Percentiles rank a stretch among this genome's conserved stretches.
These are phyloP conservation scores for Xestia xanthographa DNA, from an alignment of 2,888 invertebrate species.

Conservation along the genomic window DNA sequence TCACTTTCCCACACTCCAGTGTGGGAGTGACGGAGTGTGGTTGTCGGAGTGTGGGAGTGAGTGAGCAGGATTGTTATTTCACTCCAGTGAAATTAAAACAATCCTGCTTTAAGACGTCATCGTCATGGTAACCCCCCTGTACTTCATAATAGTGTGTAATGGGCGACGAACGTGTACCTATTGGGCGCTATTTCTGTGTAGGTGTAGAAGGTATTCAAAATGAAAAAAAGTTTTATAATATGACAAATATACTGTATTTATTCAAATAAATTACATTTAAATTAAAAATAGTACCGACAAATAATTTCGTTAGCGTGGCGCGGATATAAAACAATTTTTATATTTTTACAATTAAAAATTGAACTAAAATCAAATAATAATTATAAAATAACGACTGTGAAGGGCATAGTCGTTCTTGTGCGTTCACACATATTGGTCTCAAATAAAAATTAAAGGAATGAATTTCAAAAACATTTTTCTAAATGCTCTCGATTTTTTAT, in stretches of 20 bases:
- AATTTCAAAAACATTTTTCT: conserved; percentile 69
- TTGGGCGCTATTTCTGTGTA: background rate
- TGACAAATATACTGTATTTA: conserved; percentile 90
- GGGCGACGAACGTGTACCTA: background rate
- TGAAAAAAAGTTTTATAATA: conserved; percentile 61
- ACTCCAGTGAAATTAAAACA: too few relatives aligned
- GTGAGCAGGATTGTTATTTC: too few relatives aligned
- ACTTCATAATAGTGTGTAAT: background rate
- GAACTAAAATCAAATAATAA: conserved; percentile 73
- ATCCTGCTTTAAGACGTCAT: too few relatives aligned
- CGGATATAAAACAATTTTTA: conserved; percentile 76
- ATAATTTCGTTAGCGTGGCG: conserved; percentile 80
- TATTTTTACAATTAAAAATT: conserved; percentile 74
- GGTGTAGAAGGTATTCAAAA: background rate
- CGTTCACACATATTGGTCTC: conserved; percentile 73
- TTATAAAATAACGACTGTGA: conserved; percentile 68
- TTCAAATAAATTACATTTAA: conserved; percentile 89
- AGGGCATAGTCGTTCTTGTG: conserved; percentile 77
- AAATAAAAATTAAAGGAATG: conserved; percentile 75
- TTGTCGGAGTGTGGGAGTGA: too few relatives aligned
- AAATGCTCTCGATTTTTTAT: conserved; percentile 69
- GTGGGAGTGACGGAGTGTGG: too few relatives aligned
- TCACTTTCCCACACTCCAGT: too few relatives aligned
- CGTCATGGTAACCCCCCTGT: too few relatives aligned
- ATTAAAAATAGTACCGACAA: conserved; percentile 86